These are phyloP conservation scores for Papilio dardanus DNA, from an alignment of 1,140 invertebrate species.

Conservation along the genomic window DNA sequence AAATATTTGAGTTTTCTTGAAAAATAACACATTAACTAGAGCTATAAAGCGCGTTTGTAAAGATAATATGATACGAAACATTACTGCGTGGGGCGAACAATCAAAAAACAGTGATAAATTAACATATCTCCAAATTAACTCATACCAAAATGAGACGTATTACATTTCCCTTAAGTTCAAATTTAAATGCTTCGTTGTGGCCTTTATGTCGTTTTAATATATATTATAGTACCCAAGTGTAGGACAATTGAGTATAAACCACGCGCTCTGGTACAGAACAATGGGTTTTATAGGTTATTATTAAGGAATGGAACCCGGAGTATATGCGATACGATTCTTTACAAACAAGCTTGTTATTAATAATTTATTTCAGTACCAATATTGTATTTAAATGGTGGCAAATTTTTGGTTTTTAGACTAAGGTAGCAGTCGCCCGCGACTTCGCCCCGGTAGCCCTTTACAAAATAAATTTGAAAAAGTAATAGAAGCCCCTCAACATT, in stretches of 20 bases:
- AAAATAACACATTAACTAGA: slow-evolving; percentile 52
- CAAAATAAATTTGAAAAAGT: too few species aligned
- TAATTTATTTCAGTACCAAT: slow-evolving; percentile 53
- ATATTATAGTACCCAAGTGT: slow-evolving; percentile 22
- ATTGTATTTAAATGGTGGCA: slow-evolving; percentile 29
- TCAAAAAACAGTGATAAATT: background rate
- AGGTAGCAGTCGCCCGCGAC: too few species aligned
- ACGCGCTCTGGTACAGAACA: slow-evolving; percentile 52
- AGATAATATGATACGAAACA: slow-evolving; percentile 54
- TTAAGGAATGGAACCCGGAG: slow-evolving; percentile 42
- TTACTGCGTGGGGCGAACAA: slow-evolving; percentile 36
- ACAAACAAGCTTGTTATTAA: slow-evolving; percentile 61
- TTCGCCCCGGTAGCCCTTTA: too few species aligned
- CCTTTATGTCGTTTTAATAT: background rate
- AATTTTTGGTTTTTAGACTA: slow-evolving; percentile 27
- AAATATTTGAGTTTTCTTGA: slow-evolving; percentile 47
- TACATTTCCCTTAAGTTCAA: background rate
- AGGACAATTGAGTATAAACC: slow-evolving; percentile 57
- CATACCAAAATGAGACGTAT: background rate
- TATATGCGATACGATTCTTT: slow-evolving; percentile 46
- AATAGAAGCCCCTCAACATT: too few species aligned
- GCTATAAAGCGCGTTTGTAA: slow-evolving; percentile 52
- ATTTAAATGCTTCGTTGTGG: background rate
- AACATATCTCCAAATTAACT: background rate
- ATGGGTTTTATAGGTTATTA: slow-evolving; percentile 53